Evolutionary conservation across 2,888 invertebrate genomes (phyloP).

Genomic region (Myopa tessellatipennis): DNA sequence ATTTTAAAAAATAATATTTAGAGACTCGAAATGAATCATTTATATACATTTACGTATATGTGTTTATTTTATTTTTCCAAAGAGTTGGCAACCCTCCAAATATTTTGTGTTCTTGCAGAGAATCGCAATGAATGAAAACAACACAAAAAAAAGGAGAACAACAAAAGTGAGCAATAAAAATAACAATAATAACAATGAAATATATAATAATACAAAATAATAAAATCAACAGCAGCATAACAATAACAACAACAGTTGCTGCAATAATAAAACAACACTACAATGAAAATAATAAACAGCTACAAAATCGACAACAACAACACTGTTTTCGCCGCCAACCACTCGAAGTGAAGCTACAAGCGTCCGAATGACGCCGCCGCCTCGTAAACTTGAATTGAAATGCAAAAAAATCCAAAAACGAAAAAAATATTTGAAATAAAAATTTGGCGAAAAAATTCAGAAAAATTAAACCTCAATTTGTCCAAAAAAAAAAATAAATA

Average conservation of each 20-base stretch:
- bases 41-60: too few relatives aligned
- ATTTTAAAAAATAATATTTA: too few relatives aligned
- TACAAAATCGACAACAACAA: background rate
- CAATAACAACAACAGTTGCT: background rate
- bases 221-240: background rate
- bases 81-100: constrained; percentile 10
- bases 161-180: too few relatives aligned
- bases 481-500: background rate
- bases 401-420: background rate
- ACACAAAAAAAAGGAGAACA: too few relatives aligned
- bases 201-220: background rate
- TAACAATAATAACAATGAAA: background rate
- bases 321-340: too few relatives aligned
- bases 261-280: too few relatives aligned
- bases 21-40: too few relatives aligned
- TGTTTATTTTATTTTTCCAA: background rate
- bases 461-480: background rate
- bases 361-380: background rate
- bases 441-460: background rate
- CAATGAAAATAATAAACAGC: too few relatives aligned
- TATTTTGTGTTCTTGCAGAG: constrained; percentile 5
- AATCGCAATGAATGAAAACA: background rate
- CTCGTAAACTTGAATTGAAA: background rate
- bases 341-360: too few relatives aligned
- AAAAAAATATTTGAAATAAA: background rate